Evolutionary conservation across 1,140 invertebrate genomes (phyloP), one percentile per base, ranked within the genome.

Genomic region (Zaprionus africanus): DNA sequence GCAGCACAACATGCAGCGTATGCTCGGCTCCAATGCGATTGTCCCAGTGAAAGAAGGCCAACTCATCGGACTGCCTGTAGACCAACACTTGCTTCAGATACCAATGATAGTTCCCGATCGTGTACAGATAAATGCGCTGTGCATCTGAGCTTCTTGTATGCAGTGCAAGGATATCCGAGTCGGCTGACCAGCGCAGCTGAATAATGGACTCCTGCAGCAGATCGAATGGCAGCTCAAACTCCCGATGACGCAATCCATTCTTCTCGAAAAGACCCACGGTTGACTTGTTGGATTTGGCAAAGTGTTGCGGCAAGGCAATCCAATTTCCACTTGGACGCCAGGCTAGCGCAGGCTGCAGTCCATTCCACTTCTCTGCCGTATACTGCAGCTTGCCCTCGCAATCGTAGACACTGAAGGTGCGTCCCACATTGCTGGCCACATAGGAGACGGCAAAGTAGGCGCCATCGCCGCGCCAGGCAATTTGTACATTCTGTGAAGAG

Each of bases 241-340:
- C 96, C 51, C 96, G 95, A 93, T 98, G 97, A 79, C 96, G 95
- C 13, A 99, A 93, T 5, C 98, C 98, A 95, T 99, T 99, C 90
- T 97, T 98, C 86, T 99, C 98, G 93, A 98, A 98, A 75, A 98
- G 96, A 11, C 95, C 93, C 36, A 98, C 93, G n/a, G 96, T 94
- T 86, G 96, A 95, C 87, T 96, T 96, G 61, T 95, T 95, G 11
- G 46, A 22, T 24, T 51, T 51, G 46, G 93, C 87, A 1, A 95
- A 82, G 72, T 93, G 93, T 80, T 97, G 96, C 2, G 95, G 95
- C 12, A 95, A 94, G 1, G 97, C 96, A 63, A 98, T 96, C 54
- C 98, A 93, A 93, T 95, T 96, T 49, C 97, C 97, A 69, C 94
- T 95, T 4, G 97, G 97, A 82, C 95, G 95, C 97, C 97, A 98